Base-by-base conservation (phyloP, 2,888 invertebrate genomes). In the Lycaena phlaeas region DNA sequence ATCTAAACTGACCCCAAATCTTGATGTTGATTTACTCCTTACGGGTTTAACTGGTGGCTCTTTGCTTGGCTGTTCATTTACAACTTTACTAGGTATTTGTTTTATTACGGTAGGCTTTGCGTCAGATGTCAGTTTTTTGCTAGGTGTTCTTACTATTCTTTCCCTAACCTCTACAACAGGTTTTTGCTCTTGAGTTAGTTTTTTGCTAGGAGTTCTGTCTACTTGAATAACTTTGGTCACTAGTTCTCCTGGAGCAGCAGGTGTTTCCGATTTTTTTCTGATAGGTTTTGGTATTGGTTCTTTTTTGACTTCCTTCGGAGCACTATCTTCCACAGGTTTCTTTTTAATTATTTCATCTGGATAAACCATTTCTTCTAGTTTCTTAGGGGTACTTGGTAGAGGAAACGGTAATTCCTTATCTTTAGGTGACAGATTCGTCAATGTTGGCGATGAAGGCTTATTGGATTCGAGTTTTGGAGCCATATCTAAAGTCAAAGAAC, bases 1-100 rank as follows among this genome's bases (percentile, higher is more conserved):
- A 59, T 68, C 73, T 58, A 73, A 72, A 82, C 84, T 81, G 78
- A 84, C 84, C 82, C 72, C 79, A 53, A 82, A 64, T 72, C 84
- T 75, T 50, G 79, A 67, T 50, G 82, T 76, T 37, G 85, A 84
- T 69, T 84, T 85, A 54, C 84, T 84, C 54, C 85, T 61, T 44
- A 78, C 79, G 44, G 85, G 85, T 63, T 85, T 86, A 27, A 84
- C 66, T 28, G 85, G 85, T 39, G 82, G 76, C 14, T 62, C 57
- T 57, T 66, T 75, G 45, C 51, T 61, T 53, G 70, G 69, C 42
- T 54, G 47, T 56, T 85, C 82, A 3, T 59, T 71, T 25, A 49
- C 30, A 45, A 53, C 59, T 52, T 68, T 70, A 27, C 41, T 41
- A 10, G 47, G 48, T 46, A 49, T 43, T 53, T 63, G 73, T 55